Evolutionary conservation across 2,113 vertebrate species (phyloP).

Genomic region (Mystacornis crossleyi): DNA sequence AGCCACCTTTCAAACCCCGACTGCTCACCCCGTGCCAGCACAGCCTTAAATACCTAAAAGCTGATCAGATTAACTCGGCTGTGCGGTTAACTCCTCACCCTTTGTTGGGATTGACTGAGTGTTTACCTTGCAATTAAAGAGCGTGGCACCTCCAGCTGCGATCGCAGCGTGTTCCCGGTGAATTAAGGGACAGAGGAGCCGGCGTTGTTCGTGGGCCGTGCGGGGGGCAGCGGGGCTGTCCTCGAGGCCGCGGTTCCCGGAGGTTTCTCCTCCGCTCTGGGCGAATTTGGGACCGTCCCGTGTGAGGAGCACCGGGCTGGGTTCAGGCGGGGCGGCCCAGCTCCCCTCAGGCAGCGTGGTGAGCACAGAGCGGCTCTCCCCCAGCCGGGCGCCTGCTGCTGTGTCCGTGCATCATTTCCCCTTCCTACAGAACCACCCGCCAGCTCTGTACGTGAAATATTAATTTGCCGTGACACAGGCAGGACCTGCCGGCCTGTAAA

Average conservation of each 20-base stretch:
- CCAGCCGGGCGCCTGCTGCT: neutral
- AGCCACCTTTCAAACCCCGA: neutral
- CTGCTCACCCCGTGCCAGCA: accelerated
- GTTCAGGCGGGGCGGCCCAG: neutral
- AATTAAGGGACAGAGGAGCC: neutral
- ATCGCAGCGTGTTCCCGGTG: accelerated
- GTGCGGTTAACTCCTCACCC: neutral
- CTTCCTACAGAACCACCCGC: accelerated
- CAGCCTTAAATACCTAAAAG: neutral
- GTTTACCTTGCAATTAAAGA: neutral
- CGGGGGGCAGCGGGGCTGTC: neutral
- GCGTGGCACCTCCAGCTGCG: neutral
- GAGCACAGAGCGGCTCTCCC: accelerated
- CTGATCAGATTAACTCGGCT: neutral
- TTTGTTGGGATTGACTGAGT: accelerated
- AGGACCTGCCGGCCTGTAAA: neutral
- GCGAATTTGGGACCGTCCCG: no score
- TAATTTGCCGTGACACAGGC: neutral
- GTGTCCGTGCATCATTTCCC: no score
- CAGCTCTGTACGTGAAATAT: neutral
- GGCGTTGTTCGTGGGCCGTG: accelerated
- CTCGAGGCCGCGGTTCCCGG: neutral
- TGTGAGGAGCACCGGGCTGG: accelerated
- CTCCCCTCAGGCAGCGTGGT: neutral
- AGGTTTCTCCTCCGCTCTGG: neutral